A percentile compares a stretch with the other conserved stretches of the same genome.
Conservation (phyloP, 2,888 invertebrate species). For the Lagria hirta region DNA sequence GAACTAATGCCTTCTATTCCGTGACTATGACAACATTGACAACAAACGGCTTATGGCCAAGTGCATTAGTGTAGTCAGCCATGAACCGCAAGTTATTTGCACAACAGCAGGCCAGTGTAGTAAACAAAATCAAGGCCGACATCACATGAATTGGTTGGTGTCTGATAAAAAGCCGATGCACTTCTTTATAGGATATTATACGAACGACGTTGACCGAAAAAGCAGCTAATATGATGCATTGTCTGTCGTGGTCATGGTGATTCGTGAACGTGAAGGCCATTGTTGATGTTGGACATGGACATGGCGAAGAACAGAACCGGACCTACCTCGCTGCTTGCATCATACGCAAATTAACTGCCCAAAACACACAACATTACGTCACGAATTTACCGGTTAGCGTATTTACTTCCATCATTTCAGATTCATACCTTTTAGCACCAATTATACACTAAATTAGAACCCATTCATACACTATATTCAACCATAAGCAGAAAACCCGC, state of each 20-base stretch:
- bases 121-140: slow-evolving; percentile 45
- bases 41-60: slow-evolving; percentile 20
- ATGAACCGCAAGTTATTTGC: slow-evolving; percentile 42
- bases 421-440: too few species aligned
- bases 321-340: slow-evolving; percentile 33
- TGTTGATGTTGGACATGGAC: slow-evolving; percentile 46
- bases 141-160: slow-evolving; percentile 42
- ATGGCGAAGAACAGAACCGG: slow-evolving; percentile 45
- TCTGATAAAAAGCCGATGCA: slow-evolving; percentile 49
- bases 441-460: too few species aligned
- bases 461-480: too few species aligned
- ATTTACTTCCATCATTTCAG: too few species aligned
- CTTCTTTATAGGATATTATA: slow-evolving; percentile 46
- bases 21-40: slow-evolving; percentile 1
- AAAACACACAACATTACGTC: slow-evolving; percentile 18
- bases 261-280: too few species aligned
- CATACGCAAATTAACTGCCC: slow-evolving; percentile 31
- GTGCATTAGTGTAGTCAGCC: slow-evolving; percentile 32
- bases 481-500: too few species aligned
- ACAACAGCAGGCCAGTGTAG: slow-evolving; percentile 43
- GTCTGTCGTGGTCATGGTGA: slow-evolving; percentile 46
- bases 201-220: slow-evolving; percentile 49
- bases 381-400: slow-evolving; percentile 3
- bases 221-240: slow-evolving; percentile 48
- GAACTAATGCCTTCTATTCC: neutral